Percentiles rank a stretch among this genome's conserved stretches.
These are phyloP conservation scores for Meles meles DNA, from an alignment of 2,113 vertebrate species.

Conservation along the genomic window DNA sequence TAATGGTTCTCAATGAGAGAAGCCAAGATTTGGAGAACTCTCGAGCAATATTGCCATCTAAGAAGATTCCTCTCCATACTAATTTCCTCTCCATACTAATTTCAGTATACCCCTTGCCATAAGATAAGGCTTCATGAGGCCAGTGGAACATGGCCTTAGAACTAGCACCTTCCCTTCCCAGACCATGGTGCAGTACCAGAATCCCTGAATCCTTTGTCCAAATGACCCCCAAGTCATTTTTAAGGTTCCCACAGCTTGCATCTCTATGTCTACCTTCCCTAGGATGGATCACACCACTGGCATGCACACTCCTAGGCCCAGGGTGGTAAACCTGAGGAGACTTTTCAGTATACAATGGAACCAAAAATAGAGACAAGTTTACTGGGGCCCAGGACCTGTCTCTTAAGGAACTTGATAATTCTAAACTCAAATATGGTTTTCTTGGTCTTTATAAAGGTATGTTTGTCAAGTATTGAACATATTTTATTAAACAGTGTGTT, in stretches of 20 bases:
- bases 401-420: neutral
- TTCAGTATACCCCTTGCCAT: neutral
- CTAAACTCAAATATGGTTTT: neutral
- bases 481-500: neutral
- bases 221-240: neutral
- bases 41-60: neutral
- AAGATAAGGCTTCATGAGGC: neutral
- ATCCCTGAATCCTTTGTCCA: neutral
- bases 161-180: neutral
- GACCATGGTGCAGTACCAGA: neutral
- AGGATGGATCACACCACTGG: fast-evolving
- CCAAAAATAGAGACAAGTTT: neutral
- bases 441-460: neutral
- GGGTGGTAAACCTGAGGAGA: no score
- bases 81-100: neutral
- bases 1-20: neutral
- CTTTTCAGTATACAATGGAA: neutral
- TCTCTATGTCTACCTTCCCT: neutral
- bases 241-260: neutral
- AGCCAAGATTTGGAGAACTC: neutral
- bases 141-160: neutral
- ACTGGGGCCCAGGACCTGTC: fast-evolving
- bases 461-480: neutral
- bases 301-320: fast-evolving
- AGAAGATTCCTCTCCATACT: neutral